A percentile compares a stretch with the other conserved stretches of the same genome.
Evolutionary conservation across 2,888 invertebrate species (phyloP).

Genomic region (Melinopterus prodromus): DNA sequence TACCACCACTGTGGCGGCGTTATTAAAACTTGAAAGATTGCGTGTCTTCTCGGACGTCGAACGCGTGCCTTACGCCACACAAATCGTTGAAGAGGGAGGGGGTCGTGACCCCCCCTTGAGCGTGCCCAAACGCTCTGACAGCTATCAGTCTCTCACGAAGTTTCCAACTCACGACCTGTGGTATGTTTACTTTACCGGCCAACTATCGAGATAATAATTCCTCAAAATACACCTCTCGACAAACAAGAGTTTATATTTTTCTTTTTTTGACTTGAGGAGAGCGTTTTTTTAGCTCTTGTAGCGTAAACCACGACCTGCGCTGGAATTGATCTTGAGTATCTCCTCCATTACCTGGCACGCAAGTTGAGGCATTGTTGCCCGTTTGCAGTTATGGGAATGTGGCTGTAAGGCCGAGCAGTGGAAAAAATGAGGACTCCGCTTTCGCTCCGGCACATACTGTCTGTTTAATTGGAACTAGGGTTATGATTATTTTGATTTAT

Average conservation of each 20-base stretch:
- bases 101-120: slow-evolving; percentile 46
- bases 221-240: not conserved
- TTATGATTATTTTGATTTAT: slow-evolving; percentile 4
- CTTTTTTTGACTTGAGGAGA: not conserved
- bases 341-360: not conserved
- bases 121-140: slow-evolving; percentile 46
- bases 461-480: not conserved
- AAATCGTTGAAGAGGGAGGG: slow-evolving; percentile 34
- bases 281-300: not conserved
- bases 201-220: slow-evolving; percentile 4
- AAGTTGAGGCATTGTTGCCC: not conserved
- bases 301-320: not conserved
- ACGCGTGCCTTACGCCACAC: slow-evolving; percentile 43
- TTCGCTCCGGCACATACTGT: not conserved
- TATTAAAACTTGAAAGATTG: not conserved
- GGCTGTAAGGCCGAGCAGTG: not conserved
- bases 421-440: not conserved
- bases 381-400: slow-evolving; percentile 4
- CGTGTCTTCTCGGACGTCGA: slow-evolving; percentile 17
- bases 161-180: not conserved
- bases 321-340: not conserved
- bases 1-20: not conserved
- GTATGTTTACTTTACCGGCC: not conserved
- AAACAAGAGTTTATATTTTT: not conserved
- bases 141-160: slow-evolving; percentile 48